phyloP scores from a whole-genome alignment of 2,797 vertebrate genomes.

The Miichthys miiuy region DNA sequence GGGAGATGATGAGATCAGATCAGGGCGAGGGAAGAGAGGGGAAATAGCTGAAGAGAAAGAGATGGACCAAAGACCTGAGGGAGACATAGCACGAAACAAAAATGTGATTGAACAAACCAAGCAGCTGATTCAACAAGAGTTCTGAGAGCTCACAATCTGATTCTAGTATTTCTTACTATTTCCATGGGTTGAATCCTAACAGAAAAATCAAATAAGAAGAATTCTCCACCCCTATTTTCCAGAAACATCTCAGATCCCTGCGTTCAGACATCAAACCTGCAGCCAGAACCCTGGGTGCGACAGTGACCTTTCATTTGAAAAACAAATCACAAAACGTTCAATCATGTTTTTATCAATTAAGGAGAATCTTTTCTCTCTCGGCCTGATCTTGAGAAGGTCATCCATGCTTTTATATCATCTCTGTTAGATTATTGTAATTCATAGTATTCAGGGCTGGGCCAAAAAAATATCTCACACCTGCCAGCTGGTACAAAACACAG shows the following conservation, averaged over 20 bases:
- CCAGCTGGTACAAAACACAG: no score
- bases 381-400: no score
- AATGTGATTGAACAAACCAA: not conserved
- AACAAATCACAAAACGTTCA: not conserved
- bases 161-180: no score
- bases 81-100: slow-evolving; percentile 17
- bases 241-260: no score
- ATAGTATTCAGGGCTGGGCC: no score
- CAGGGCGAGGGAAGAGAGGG: slow-evolving; percentile 44
- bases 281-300: not conserved
- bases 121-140: no score
- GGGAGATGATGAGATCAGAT: slow-evolving; percentile 47
- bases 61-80: not conserved
- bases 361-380: not conserved
- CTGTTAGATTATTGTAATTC: not conserved
- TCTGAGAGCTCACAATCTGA: no score
- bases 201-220: no score
- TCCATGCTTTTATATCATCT: not conserved
- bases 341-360: not conserved
- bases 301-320: not conserved
- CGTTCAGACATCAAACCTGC: not conserved
- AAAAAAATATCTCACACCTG: no score
- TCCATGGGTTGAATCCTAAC: no score
- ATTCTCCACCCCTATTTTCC: no score
- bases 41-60: slow-evolving; percentile 22